Percentiles rank a stretch among this genome's conserved stretches.
These are phyloP conservation scores for Thamnaconus septentrionalis DNA, from an alignment of 2,113 vertebrate genomes.

Conservation along the genomic window DNA sequence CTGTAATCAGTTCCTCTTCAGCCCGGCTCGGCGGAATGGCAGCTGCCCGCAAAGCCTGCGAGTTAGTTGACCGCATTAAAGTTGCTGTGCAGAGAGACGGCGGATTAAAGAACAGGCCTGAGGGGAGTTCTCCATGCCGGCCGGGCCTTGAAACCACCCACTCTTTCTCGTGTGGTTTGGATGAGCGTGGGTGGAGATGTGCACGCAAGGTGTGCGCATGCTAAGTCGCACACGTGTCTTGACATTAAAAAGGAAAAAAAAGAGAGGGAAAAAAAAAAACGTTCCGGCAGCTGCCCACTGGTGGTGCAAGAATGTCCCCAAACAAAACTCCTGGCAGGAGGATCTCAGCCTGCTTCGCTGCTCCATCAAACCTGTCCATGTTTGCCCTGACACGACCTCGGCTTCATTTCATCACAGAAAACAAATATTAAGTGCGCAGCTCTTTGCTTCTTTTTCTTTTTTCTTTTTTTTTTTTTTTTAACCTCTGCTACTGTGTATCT, in stretches of 20 bases:
- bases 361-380: constrained; percentile 57
- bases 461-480: background rate
- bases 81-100: constrained; percentile 41
- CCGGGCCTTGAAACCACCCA: constrained; percentile 60
- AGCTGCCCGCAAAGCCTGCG: constrained; percentile 57
- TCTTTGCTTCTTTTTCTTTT: constrained; percentile 49
- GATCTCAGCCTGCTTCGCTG: constrained; percentile 54
- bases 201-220: constrained; percentile 50
- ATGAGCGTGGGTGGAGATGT: constrained; percentile 50
- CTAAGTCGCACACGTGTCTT: constrained; percentile 31
- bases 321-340: background rate
- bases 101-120: constrained; percentile 67
- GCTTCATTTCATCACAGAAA: constrained; percentile 74
- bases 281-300: no score
- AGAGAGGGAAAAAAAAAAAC: no score
- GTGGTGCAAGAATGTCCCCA: no score
- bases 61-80: constrained; percentile 65
- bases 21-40: constrained; percentile 42
- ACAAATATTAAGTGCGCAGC: constrained; percentile 69
- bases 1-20: constrained; percentile 66
- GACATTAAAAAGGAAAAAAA: constrained; percentile 7
- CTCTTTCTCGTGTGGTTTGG: constrained; percentile 48
- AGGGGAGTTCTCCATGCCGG: constrained; percentile 34
- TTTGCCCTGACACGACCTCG: constrained; percentile 49
- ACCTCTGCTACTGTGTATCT: constrained; percentile 80